Evolutionary conservation across 1,140 invertebrate genomes (phyloP).

Genomic region (Cyclina sinensis): DNA sequence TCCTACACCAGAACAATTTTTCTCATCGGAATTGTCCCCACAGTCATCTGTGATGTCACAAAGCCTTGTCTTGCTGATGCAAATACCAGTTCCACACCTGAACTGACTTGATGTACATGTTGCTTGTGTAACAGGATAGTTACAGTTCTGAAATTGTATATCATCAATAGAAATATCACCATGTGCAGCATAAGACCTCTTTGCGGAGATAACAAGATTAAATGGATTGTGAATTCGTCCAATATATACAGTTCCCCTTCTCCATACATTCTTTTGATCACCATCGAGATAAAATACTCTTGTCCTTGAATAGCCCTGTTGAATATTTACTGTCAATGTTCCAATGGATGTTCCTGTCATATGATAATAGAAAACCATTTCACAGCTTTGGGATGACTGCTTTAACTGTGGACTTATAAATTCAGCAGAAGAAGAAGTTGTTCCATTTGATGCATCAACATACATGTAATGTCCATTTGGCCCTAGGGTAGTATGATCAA

Average conservation of each 20-base stretch:
- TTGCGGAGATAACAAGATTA: conserved; percentile 69
- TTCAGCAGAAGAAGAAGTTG: conserved; percentile 61
- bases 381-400: conserved; percentile 78
- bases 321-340: conserved; percentile 74
- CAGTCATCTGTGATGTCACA: conserved; percentile 86
- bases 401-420: conserved; percentile 73
- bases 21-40: conserved; percentile 84
- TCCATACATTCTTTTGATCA: conserved; percentile 78
- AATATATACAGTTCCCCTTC: conserved; percentile 73
- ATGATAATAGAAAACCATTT: conserved; percentile 90
- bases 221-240: conserved; percentile 68
- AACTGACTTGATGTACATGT: conserved; percentile 67
- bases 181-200: conserved; percentile 84
- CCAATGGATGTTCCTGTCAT: conserved; percentile 90
- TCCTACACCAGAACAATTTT: background rate
- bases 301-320: conserved; percentile 60
- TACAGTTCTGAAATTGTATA: conserved; percentile 87
- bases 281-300: conserved; percentile 72
- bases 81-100: conserved; percentile 71
- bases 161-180: conserved; percentile 93
- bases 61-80: conserved; percentile 70
- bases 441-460: conserved; percentile 88
- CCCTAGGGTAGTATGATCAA: conserved; percentile 78
- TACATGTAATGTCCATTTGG: conserved; percentile 90
- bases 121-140: conserved; percentile 56